Conservation (phyloP, 2,113 vertebrate genomes). For the Myanophis thanlyinensis region DNA sequence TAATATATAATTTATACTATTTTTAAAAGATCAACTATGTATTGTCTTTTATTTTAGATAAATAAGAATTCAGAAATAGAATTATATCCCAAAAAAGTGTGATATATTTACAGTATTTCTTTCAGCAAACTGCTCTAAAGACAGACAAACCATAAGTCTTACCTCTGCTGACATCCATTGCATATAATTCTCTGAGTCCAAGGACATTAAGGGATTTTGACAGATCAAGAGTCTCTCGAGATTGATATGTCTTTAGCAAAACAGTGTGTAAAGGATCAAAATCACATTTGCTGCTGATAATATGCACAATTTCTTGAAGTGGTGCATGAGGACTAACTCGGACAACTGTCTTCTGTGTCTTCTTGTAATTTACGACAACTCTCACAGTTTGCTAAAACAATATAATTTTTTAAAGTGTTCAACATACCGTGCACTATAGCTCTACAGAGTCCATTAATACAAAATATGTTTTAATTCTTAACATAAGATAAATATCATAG, state of each 20-base stretch:
- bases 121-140: not conserved
- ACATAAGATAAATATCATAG: not conserved
- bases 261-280: slow-evolving; percentile 82
- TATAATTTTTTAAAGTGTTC: slow-evolving; percentile 6
- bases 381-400: slow-evolving; percentile 89
- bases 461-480: not conserved
- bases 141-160: slow-evolving; percentile 22
- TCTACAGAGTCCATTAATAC: not conserved
- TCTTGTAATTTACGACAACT: slow-evolving; percentile 94
- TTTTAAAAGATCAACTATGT: not conserved
- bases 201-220: slow-evolving; percentile 87
- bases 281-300: slow-evolving; percentile 94
- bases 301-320: slow-evolving; percentile 78
- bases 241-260: slow-evolving; percentile 83
- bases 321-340: slow-evolving; percentile 86
- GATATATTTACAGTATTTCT: not conserved
- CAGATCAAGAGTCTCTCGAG: slow-evolving; percentile 82
- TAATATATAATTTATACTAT: not conserved
- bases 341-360: slow-evolving; percentile 91
- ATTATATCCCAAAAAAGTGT: not conserved
- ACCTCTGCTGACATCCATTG: slow-evolving; percentile 87
- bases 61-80: not conserved
- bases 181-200: slow-evolving; percentile 90
- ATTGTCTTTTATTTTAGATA: not conserved
- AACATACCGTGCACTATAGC: not conserved